Evolutionary conservation across 2,797 vertebrate genomes (phyloP).

Genomic region (Distichodus sexfasciatus): DNA sequence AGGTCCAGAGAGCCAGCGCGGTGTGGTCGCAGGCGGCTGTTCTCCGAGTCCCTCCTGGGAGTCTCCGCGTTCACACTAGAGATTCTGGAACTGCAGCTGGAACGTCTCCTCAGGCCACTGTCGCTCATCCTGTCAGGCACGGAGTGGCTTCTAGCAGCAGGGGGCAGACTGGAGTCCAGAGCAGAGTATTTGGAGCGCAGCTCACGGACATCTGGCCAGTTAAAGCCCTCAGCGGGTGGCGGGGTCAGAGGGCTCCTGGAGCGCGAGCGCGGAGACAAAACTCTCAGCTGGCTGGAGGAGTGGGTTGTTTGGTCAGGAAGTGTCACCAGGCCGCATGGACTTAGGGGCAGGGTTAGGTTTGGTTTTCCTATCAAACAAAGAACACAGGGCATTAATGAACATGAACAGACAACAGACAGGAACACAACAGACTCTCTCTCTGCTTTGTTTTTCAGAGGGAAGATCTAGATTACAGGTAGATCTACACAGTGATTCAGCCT

Average conservation of each 20-base stretch:
- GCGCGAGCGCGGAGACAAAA: constrained; percentile 34
- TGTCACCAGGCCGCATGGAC: constrained; percentile 45
- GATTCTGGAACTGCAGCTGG: constrained; percentile 50
- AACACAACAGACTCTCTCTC: neutral
- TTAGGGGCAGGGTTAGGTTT: constrained; percentile 54
- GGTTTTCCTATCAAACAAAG: constrained; percentile 64
- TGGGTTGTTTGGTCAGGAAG: constrained; percentile 1
- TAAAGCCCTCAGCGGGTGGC: constrained; percentile 70
- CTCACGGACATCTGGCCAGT: constrained; percentile 85
- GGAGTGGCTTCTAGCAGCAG: constrained; percentile 67
- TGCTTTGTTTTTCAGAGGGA: too few species aligned
- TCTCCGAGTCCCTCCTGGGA: neutral
- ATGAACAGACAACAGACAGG: neutral
- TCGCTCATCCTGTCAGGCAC: constrained; percentile 68
- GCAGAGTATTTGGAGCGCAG: constrained; percentile 78
- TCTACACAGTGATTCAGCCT: too few species aligned
- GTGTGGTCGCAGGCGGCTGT: constrained; percentile 37
- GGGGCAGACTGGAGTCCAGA: neutral
- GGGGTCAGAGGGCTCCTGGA: constrained; percentile 66
- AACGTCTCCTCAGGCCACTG: constrained; percentile 41
- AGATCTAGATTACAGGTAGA: too few species aligned
- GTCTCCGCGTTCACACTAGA: neutral
- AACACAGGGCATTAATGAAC: neutral
- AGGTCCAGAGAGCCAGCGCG: constrained; percentile 59
- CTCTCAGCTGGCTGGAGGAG: constrained; percentile 32